Evolutionary conservation across 2,888 invertebrate genomes (phyloP), one percentile per base, ranked within the genome.

Genomic region (Harmothoe impar): DNA sequence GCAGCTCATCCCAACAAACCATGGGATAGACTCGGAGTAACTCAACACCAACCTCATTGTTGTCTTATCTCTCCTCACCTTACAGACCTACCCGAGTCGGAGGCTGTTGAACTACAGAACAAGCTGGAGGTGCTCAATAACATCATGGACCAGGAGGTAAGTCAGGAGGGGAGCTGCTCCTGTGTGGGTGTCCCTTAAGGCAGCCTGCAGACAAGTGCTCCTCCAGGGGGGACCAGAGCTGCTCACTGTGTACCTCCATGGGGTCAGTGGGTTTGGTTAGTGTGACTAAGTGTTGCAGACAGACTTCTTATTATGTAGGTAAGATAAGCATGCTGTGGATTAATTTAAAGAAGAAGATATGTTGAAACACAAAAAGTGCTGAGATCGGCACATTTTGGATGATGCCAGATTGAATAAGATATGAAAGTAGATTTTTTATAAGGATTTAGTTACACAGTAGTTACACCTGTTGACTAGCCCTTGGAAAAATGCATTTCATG

Each of bases 101-200:
- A 97, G 94, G 98, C 98, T 85, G 97, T 97, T 91, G 98, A 98
- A 96, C 97, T 98, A 94, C 98, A 98, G 96, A 97, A 98, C 95
- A 98, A 98, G 96, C 96, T 98, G 95, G 98, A 98, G 96, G 97
- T 98, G 96, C 97, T 98, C 95, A 98, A 98, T 96, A 98, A 97
- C 94, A 97, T 98, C 94, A 97, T 98, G 97, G 98, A 98, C 96
- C 98, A 98, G 95, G 98, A 98, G 94, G 96, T 96, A 93, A 92
- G 92, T 91, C 52, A 35, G 72, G 5, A 29, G n/a, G 29, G 31
- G 29, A 29, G 62, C 62, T n/a, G 62, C 62, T 62, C 62, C 43
- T 43, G 43, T 43, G 43, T 43, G 43, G 43, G 43, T 7, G 43
- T 43, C 43, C 43, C 43, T n/a, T 15, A 72, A 25, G 25, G 29